Evolutionary conservation across 2,113 vertebrate species (phyloP), one percentile per base, ranked within the genome.

Genomic region (Cottus gobio): DNA sequence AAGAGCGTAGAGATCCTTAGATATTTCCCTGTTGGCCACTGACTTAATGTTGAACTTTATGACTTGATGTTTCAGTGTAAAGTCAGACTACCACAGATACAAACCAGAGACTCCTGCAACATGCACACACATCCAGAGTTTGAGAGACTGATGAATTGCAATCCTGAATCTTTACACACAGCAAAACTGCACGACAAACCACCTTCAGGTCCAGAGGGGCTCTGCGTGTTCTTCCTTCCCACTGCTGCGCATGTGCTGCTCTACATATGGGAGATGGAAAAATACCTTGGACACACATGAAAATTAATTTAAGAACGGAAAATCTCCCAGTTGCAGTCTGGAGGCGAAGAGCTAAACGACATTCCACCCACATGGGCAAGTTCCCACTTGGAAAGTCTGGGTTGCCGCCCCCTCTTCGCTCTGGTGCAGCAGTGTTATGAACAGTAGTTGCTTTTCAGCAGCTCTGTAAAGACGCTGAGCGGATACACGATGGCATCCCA

Each of bases 401-500:
- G 82, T 73, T n/a, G 12, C 74, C 71, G 75, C 86, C 83, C 71
- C 66, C 83, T 73, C 61, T 67, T 61, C 68, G 67, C 67, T 68
- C 65, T 31, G 37, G 50, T 62, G 42, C 15, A 74, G 74, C 62
- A 67, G 61, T 58, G 80, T 18, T 58, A 3, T 67, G 82, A 52
- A 74, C 69, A 56, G 54, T 82, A 71, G 48, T 57, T 79, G 56
- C 71, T 50, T 86, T 67, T 26, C 24, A 81, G 74, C 54, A 69
- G 79, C 70, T 72, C 75, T 78, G 56, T 36, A 61, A 39, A 70
- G 63, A 82, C n/a, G n/a, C 58, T 52, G 76, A 85, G 44, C 6
- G 61, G 44, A 48, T 11, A 60, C 63, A 90, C 72, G 66, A 95
- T 95, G 95, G 80, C 89, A 56, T 77, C 88, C 61, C 82, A 79